phyloP scores from a whole-genome alignment of 1,140 invertebrate species.

The Drosophila cardini region DNA sequence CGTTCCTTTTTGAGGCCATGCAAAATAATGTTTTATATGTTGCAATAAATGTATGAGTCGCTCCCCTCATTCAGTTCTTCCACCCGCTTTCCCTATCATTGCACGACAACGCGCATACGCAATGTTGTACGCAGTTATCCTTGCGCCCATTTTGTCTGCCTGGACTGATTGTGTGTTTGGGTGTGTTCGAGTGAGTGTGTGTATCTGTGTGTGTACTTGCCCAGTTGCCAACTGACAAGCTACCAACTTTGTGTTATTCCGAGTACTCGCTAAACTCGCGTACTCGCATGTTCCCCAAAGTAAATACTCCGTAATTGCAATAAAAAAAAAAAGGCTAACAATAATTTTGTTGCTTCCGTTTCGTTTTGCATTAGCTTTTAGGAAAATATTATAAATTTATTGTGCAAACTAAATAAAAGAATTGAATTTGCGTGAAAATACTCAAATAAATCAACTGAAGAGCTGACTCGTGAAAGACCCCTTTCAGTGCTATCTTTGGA shows the following conservation, averaged over 20 bases:
- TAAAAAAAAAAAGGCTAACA: constrained; percentile 10
- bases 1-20: constrained; percentile 73
- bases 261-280: not conserved
- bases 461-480: no score
- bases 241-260: constrained; percentile 49
- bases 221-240: constrained; percentile 53
- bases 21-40: constrained; percentile 83
- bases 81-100: constrained; percentile 33
- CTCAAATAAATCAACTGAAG: no score
- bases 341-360: not conserved
- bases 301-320: constrained; percentile 29
- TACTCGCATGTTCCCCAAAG: constrained; percentile 9
- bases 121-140: constrained; percentile 74
- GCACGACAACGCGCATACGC: constrained; percentile 70
- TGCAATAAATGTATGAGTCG: constrained; percentile 81
- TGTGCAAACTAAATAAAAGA: not conserved
- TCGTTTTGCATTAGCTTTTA: not conserved
- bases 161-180: constrained; percentile 13
- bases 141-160: constrained; percentile 67
- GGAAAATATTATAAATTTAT: not conserved
- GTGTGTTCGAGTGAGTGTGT: constrained; percentile 5
- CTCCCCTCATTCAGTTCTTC: constrained; percentile 1
- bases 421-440: no score
- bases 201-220: constrained; percentile 14
- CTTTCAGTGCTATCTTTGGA: no score